These are phyloP conservation scores for Eristalinus aeneus DNA, from an alignment of 2,888 invertebrate genomes.

Conservation along the genomic window DNA sequence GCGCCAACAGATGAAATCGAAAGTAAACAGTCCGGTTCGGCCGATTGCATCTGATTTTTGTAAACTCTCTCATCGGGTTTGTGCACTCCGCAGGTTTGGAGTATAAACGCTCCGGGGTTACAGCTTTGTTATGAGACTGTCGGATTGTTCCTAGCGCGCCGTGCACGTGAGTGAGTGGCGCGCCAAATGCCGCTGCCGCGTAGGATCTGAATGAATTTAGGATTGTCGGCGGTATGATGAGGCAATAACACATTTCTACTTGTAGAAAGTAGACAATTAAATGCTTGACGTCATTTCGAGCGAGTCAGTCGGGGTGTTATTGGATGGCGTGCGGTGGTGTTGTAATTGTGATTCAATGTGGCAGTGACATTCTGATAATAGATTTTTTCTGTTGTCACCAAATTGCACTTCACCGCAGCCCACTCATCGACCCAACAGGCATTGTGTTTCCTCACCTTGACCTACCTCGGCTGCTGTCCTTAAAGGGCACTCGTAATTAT, in stretches of 20 bases:
- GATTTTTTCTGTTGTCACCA: too few species aligned
- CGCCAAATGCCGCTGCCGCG: neutral
- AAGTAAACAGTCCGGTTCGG: slow-evolving; percentile 42
- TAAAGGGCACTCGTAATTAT: too few species aligned
- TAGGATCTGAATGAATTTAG: neutral
- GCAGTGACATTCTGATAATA: too few species aligned
- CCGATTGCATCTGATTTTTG: neutral
- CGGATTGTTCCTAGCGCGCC: neutral
- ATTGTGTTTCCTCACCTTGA: too few species aligned
- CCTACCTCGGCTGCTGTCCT: too few species aligned
- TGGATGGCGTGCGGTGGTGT: neutral
- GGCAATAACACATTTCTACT: neutral
- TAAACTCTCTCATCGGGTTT: neutral
- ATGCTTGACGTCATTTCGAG: neutral
- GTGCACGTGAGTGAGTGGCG: neutral
- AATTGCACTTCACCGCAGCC: too few species aligned
- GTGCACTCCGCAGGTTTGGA: neutral
- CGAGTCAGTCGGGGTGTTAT: neutral
- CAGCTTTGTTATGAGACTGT: neutral
- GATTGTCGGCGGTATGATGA: neutral
- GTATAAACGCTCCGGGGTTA: neutral
- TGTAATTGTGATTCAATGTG: neutral
- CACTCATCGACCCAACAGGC: too few species aligned
- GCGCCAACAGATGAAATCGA: slow-evolving; percentile 34
- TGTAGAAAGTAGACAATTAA: neutral